phyloP scores from a whole-genome alignment of 2,888 invertebrate species.

The Xestia xanthographa region DNA sequence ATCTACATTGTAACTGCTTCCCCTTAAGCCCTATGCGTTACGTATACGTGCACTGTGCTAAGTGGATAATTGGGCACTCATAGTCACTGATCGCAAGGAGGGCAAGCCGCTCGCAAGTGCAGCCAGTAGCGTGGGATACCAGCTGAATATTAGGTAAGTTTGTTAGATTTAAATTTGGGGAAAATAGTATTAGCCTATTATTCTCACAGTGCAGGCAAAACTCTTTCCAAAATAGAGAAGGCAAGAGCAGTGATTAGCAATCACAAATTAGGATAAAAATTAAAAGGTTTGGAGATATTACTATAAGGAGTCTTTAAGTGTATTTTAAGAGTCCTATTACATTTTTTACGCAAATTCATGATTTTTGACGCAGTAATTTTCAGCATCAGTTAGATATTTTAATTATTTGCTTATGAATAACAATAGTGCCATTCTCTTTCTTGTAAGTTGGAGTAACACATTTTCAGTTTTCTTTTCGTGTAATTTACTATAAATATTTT shows the following conservation, averaged over 20 bases:
- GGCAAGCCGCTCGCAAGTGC: slow-evolving; percentile 48
- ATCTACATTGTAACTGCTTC: slow-evolving; percentile 27
- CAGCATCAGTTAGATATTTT: no score
- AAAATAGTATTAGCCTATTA: neutral
- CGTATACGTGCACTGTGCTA: slow-evolving; percentile 60
- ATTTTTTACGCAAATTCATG: no score
- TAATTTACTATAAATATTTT: no score
- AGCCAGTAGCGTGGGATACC: slow-evolving; percentile 39
- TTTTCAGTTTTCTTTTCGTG: no score
- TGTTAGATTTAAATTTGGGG: neutral
- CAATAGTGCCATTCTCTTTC: no score
- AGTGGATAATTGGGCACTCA: slow-evolving; percentile 61
- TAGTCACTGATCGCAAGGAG: slow-evolving; percentile 53
- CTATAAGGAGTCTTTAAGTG: neutral
- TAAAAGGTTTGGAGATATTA: neutral
- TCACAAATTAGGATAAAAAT: neutral
- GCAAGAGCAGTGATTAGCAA: neutral
- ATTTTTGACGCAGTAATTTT: no score
- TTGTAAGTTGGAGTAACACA: no score
- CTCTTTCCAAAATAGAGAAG: neutral
- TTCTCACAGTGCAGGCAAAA: neutral
- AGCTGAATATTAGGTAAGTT: slow-evolving; percentile 54
- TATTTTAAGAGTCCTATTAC: no score
- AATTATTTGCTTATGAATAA: no score
- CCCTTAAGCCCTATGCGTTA: slow-evolving; percentile 63